Percentiles rank a stretch among this genome's conserved stretches.
Conservation (phyloP, 64 coral and sea anemone genomes). For the Pocillopora verrucosa region DNA sequence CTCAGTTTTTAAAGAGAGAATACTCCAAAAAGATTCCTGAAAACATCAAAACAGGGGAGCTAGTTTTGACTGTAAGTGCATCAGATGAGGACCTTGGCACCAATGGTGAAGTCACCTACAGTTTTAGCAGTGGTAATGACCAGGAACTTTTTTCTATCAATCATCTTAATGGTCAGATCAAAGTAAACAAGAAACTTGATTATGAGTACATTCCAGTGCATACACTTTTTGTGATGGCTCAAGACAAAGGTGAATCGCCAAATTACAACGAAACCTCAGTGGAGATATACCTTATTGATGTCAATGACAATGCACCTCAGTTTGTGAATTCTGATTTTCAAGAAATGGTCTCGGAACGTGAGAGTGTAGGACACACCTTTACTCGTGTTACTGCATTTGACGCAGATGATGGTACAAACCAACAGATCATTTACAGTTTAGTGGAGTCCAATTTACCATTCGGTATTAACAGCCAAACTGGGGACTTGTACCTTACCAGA, state of each 20-base stretch:
- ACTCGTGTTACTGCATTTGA: constrained; percentile 70
- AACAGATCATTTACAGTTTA: constrained; percentile 65
- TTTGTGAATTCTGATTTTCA: constrained; percentile 66
- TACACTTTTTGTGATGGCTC: no score
- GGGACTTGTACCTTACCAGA: no score
- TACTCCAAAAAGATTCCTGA: constrained; percentile 49
- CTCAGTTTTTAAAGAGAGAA: constrained; percentile 50
- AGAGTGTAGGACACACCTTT: constrained; percentile 48
- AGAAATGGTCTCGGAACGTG: constrained; percentile 64
- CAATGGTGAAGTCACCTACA: constrained; percentile 61
- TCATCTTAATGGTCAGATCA: no score
- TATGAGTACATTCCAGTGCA: no score
- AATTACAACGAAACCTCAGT: no score
- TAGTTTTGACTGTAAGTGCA: constrained; percentile 49
- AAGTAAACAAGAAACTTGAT: no score
- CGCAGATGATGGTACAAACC: constrained; percentile 63
- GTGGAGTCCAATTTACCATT: no score
- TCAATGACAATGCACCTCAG: constrained; percentile 81
- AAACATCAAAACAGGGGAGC: constrained; percentile 18
- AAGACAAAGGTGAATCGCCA: no score
- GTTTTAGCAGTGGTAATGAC: constrained; percentile 77
- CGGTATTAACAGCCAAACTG: no score
- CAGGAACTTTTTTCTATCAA: no score
- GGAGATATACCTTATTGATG: constrained; percentile 54
- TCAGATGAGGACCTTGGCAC: constrained; percentile 71